phyloP scores from a whole-genome alignment of 2,888 invertebrate genomes.

The Leucozona laternaria region DNA sequence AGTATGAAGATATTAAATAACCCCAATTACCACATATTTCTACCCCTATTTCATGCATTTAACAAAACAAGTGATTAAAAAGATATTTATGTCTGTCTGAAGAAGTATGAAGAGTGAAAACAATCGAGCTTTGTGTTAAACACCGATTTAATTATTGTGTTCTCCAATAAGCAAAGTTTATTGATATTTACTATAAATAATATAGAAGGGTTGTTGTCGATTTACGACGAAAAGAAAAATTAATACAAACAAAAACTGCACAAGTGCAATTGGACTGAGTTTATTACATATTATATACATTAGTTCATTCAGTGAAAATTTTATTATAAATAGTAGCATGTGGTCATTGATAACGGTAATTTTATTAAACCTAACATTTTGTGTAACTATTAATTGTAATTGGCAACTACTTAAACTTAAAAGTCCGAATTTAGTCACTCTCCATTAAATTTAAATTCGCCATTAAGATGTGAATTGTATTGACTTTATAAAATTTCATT shows the following conservation, averaged over 20 bases:
- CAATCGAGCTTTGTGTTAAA: background rate
- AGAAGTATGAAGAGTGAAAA: background rate
- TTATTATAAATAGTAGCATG: background rate
- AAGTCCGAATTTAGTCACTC: too few relatives aligned
- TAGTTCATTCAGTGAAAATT: constrained; percentile 5
- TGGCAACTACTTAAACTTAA: too few relatives aligned
- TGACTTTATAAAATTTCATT: too few relatives aligned
- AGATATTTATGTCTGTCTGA: background rate
- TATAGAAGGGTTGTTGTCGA: background rate
- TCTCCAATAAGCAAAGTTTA: background rate
- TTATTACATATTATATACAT: background rate
- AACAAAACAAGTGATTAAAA: constrained; percentile 2
- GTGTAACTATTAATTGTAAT: too few relatives aligned
- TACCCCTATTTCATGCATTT: background rate
- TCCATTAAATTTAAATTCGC: too few relatives aligned
- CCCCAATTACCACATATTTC: constrained; percentile 5
- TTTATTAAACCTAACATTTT: background rate
- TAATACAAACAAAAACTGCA: background rate
- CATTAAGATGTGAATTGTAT: too few relatives aligned
- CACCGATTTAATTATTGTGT: constrained; percentile 11
- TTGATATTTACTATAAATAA: background rate
- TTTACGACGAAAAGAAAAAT: background rate
- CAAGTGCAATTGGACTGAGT: background rate
- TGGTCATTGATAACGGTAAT: too few relatives aligned
- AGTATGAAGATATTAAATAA: background rate